These are phyloP conservation scores for Galbula dea DNA, from an alignment of 2,113 vertebrate species.

Conservation along the genomic window DNA sequence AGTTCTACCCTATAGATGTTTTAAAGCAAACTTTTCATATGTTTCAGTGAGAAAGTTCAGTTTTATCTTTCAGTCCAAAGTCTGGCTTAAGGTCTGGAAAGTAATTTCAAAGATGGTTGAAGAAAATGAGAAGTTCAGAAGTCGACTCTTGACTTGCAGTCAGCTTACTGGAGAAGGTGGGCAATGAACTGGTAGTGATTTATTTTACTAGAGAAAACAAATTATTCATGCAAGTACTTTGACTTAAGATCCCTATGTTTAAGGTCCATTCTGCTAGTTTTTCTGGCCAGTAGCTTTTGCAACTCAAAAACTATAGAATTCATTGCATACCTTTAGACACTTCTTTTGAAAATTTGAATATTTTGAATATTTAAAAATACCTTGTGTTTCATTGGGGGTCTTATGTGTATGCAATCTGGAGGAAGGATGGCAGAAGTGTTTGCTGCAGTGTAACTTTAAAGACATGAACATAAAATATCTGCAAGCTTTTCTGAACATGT, in stretches of 20 bases:
- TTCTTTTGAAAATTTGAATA: too few relatives aligned
- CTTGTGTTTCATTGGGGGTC: not conserved
- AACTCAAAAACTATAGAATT: not conserved
- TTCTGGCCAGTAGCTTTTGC: not conserved
- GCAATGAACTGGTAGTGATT: not conserved
- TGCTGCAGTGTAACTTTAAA: not conserved
- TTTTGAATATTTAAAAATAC: not conserved
- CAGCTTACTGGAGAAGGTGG: slow-evolving; percentile 59
- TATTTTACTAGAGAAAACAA: not conserved
- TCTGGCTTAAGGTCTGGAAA: slow-evolving; percentile 74
- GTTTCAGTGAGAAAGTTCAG: not conserved
- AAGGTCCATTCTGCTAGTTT: not conserved
- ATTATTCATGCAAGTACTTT: not conserved
- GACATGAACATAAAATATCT: not conserved
- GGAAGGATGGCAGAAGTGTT: not conserved
- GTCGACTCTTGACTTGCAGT: slow-evolving; percentile 66
- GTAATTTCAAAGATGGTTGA: slow-evolving; percentile 85
- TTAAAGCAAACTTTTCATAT: not conserved
- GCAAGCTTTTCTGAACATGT: not conserved
- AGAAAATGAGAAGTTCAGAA: slow-evolving; percentile 85
- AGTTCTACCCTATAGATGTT: not conserved
- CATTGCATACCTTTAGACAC: not conserved
- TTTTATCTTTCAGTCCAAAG: slow-evolving; percentile 70
- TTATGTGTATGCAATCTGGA: not conserved
- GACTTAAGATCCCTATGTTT: not conserved